Percentiles rank a stretch among this genome's conserved stretches.
phyloP scores from a whole-genome alignment of 1,140 invertebrate genomes.

The Scaptomyza montana region DNA sequence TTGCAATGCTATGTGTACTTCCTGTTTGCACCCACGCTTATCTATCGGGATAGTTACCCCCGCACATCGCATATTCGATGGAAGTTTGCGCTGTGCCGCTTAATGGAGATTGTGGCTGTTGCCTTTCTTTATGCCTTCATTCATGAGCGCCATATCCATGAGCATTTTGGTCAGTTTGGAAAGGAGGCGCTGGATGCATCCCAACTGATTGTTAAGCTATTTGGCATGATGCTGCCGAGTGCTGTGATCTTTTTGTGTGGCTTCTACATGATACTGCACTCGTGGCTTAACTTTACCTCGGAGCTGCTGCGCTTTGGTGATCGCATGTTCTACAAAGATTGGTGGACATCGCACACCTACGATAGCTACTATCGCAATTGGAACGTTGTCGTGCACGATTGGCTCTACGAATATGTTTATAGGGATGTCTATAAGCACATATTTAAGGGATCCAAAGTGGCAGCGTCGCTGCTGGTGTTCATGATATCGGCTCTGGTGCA shows the following conservation, averaged over 20 bases:
- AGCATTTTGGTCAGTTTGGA: conserved; percentile 88
- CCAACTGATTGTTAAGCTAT: conserved; percentile 87
- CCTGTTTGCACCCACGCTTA: conserved; percentile 93
- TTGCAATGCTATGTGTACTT: conserved; percentile 93
- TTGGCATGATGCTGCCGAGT: conserved; percentile 90
- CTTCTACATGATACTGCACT: conserved; percentile 94
- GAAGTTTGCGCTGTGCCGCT: conserved; percentile 88
- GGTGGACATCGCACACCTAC: conserved; percentile 96
- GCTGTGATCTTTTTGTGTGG: conserved; percentile 89
- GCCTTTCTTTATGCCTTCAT: conserved; percentile 92
- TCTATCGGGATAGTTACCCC: conserved; percentile 94
- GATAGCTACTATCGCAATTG: conserved; percentile 94
- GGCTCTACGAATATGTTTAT: conserved; percentile 96
- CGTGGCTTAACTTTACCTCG: conserved; percentile 94
- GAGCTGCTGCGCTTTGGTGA: conserved; percentile 95
- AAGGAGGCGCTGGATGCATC: conserved; percentile 86
- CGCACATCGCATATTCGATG: conserved; percentile 90
- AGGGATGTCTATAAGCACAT: conserved; percentile 90
- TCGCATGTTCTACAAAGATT: conserved; percentile 95
- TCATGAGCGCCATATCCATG: conserved; percentile 89
- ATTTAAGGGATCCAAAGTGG: conserved; percentile 84
- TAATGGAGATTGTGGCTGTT: conserved; percentile 90
- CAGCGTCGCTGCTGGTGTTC: conserved; percentile 86
- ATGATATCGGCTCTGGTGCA: conserved; percentile 90
- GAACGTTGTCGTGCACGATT: conserved; percentile 97